Percentiles rank a stretch among this genome's conserved stretches.
Conservation (phyloP, 2,113 vertebrate genomes). For the Seriola dumerili region DNA sequence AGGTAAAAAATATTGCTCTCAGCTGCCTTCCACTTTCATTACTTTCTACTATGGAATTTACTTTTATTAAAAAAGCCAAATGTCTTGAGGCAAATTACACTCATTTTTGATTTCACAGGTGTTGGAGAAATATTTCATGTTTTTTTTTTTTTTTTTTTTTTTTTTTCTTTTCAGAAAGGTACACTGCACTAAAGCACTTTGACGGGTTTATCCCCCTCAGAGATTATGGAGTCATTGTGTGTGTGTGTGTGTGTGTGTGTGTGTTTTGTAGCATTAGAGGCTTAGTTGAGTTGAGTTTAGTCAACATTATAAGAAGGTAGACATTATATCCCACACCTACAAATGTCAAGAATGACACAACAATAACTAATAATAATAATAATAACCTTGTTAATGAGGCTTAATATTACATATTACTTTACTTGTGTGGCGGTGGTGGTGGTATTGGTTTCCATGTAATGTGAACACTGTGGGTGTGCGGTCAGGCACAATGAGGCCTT, state of each 20-base stretch:
- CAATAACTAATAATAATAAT: background rate
- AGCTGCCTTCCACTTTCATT: conserved; percentile 35
- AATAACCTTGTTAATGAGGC: background rate
- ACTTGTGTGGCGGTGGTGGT: no score
- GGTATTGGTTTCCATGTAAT: no score
- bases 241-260: background rate
- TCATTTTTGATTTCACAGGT: conserved; percentile 26
- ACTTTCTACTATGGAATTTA: conserved; percentile 28
- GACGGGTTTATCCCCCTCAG: background rate
- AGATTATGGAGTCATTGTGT: background rate
- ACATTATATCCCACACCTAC: background rate
- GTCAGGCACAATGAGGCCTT: no score
- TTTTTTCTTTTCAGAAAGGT: background rate
- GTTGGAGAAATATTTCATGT: conserved; percentile 12
- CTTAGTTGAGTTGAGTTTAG: background rate
- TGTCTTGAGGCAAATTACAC: conserved; percentile 14
- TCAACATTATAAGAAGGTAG: background rate
- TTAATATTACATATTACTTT: no score
- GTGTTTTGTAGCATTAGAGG: background rate
- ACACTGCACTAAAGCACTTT: conserved; percentile 6
- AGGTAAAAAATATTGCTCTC: conserved; percentile 43
- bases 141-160: background rate
- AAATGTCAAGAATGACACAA: background rate
- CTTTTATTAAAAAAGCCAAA: conserved; percentile 45
- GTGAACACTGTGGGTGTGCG: no score